These are phyloP conservation scores for Calameuta filiformis DNA, from an alignment of 2,888 invertebrate genomes.

Conservation along the genomic window DNA sequence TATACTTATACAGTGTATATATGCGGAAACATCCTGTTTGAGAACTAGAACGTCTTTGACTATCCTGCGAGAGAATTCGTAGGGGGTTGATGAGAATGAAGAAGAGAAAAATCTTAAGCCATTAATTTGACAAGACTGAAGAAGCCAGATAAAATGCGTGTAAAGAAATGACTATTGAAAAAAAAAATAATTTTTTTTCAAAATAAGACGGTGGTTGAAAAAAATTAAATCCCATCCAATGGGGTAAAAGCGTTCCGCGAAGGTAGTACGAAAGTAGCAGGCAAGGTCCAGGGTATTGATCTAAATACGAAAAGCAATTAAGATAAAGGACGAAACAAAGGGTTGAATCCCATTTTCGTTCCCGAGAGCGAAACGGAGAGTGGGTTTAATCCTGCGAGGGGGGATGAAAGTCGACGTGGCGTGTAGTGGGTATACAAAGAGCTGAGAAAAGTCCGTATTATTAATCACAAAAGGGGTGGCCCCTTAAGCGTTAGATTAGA, in stretches of 20 bases:
- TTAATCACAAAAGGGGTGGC: slow-evolving; percentile 39
- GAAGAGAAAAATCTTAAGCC: neutral
- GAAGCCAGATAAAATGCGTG: too few relatives aligned
- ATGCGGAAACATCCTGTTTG: slow-evolving; percentile 12
- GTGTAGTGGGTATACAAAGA: slow-evolving; percentile 14
- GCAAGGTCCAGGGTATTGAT: slow-evolving; percentile 52
- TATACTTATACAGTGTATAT: slow-evolving; percentile 16
- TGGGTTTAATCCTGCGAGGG: slow-evolving; percentile 16
- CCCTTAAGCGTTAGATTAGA: slow-evolving; percentile 23
- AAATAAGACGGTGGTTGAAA: fast-evolving
- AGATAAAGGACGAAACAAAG: slow-evolving; percentile 64
- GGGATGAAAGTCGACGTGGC: slow-evolving; percentile 9
- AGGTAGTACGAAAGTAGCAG: slow-evolving; percentile 14
- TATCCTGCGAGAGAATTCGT: neutral
- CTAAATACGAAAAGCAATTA: slow-evolving; percentile 64
- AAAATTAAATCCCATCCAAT: neutral
- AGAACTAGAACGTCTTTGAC: neutral
- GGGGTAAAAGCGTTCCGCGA: neutral
- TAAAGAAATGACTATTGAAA: neutral
- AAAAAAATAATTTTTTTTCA: neutral
- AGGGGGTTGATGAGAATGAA: neutral
- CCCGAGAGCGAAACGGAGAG: slow-evolving; percentile 33
- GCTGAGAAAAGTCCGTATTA: slow-evolving; percentile 35
- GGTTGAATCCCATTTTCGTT: slow-evolving; percentile 53
- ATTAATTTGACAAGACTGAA: too few relatives aligned